These are phyloP conservation scores for Poeciliopsis prolifica DNA, from an alignment of 2,113 vertebrate species.

Conservation along the genomic window DNA sequence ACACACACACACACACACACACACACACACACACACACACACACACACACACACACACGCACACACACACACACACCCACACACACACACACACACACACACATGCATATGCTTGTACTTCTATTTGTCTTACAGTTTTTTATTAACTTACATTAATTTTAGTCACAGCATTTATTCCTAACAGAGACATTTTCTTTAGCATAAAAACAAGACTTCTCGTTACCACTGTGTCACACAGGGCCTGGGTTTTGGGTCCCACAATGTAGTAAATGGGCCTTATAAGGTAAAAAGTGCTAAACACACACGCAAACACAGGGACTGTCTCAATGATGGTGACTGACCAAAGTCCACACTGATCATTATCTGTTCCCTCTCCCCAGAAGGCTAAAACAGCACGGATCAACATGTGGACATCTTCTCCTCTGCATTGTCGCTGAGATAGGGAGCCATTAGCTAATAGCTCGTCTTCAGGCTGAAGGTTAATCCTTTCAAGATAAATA, in stretches of 20 bases:
- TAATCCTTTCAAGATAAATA: slow-evolving; percentile 24
- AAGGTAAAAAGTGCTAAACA: not conserved
- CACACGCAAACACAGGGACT: slow-evolving; percentile 12
- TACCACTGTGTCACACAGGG: too few relatives aligned
- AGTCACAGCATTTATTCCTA: too few relatives aligned
- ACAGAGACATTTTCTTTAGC: too few relatives aligned
- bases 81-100: slow-evolving; percentile 25
- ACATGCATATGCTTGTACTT: not conserved
- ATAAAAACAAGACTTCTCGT: too few relatives aligned
- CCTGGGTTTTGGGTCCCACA: too few relatives aligned
- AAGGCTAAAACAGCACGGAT: slow-evolving; percentile 79
- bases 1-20: slow-evolving; percentile 22
- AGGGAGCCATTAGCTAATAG: slow-evolving; percentile 42
- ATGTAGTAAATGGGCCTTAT: too few relatives aligned
- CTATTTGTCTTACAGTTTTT: too few relatives aligned
- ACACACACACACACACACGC: slow-evolving; percentile 24
- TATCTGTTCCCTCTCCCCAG: slow-evolving; percentile 73
- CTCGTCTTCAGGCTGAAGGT: slow-evolving; percentile 42
- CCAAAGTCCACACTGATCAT: slow-evolving; percentile 66
- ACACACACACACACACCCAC: slow-evolving; percentile 24
- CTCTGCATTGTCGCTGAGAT: slow-evolving; percentile 56
- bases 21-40: slow-evolving; percentile 25
- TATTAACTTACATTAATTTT: too few relatives aligned
- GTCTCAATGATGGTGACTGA: slow-evolving; percentile 53
- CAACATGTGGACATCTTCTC: slow-evolving; percentile 70